These are phyloP conservation scores for Rhombomys opimus DNA, from an alignment of 2,113 vertebrate species.

Conservation along the genomic window DNA sequence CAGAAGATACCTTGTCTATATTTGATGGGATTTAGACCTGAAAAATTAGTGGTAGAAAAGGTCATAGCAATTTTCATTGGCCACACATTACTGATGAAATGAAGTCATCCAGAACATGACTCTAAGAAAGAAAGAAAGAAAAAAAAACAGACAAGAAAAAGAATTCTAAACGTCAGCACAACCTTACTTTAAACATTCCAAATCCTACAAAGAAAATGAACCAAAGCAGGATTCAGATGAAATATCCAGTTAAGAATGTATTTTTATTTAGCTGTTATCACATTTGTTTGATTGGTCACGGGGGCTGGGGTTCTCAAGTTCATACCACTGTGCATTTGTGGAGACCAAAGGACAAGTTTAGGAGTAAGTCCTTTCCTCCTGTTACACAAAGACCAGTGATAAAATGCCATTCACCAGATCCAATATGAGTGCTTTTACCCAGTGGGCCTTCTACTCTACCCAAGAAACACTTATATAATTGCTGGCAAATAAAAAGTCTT, in stretches of 20 bases:
- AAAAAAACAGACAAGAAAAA: constrained; percentile 37
- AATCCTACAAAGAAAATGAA: background rate
- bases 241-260: background rate
- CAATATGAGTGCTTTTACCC: background rate
- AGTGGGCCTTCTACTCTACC: background rate
- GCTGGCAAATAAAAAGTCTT: background rate
- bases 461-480: background rate
- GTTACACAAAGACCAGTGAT: background rate
- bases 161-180: constrained; percentile 59
- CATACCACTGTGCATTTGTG: background rate
- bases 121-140: constrained; percentile 50
- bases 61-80: constrained; percentile 56
- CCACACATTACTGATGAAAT: constrained; percentile 56
- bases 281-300: background rate
- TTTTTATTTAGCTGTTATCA: background rate
- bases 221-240: constrained; percentile 23
- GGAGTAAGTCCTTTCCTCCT: background rate
- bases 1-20: background rate
- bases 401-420: background rate
- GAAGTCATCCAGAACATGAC: constrained; percentile 54
- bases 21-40: background rate
- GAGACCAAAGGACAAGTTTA: background rate
- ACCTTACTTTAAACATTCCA: constrained; percentile 41
- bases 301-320: no score
- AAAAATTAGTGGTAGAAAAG: constrained; percentile 64